A percentile compares a stretch with the other conserved stretches of the same genome.
Conservation (phyloP, 2,888 invertebrate genomes). For the Saturnia japonica region DNA sequence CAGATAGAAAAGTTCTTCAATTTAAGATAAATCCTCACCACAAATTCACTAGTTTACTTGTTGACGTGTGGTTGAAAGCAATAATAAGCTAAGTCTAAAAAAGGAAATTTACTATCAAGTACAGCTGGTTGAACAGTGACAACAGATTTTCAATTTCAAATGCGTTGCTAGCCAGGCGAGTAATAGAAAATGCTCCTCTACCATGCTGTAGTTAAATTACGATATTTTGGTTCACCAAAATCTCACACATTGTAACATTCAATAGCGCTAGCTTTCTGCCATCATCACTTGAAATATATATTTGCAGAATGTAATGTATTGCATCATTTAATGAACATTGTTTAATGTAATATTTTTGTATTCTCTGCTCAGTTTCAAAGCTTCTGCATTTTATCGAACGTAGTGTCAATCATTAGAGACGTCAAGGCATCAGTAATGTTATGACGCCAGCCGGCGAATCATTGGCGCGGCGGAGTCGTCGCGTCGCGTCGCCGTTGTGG, state of each 20-base stretch:
- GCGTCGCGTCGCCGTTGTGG: conserved; percentile 41
- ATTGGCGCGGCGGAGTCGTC: conserved; percentile 38
- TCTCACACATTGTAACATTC: not conserved
- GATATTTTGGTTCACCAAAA: not conserved
- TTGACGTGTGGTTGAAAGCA: not conserved
- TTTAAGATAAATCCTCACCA: not conserved
- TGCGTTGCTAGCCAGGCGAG: not conserved
- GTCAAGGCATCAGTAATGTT: conserved; percentile 32
- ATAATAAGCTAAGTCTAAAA: not conserved
- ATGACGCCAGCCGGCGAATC: conserved; percentile 33
- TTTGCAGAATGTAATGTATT: not conserved
- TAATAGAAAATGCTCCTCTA: not conserved
- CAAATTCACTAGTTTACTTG: not conserved
- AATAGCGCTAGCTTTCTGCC: not conserved
- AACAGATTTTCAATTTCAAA: not conserved
- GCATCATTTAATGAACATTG: not conserved
- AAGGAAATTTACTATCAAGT: not conserved
- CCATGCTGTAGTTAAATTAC: not conserved
- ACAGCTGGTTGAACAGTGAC: not conserved
- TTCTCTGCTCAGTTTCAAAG: conserved; percentile 16
- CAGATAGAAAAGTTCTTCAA: not conserved
- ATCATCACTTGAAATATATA: conserved; percentile 5
- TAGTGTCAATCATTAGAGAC: conserved; percentile 44
- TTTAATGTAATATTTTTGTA: conserved; percentile 2
- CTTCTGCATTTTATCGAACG: conserved; percentile 45